phyloP scores from a whole-genome alignment of 2,113 vertebrate genomes.

The Chascanopsetta lugubris region DNA sequence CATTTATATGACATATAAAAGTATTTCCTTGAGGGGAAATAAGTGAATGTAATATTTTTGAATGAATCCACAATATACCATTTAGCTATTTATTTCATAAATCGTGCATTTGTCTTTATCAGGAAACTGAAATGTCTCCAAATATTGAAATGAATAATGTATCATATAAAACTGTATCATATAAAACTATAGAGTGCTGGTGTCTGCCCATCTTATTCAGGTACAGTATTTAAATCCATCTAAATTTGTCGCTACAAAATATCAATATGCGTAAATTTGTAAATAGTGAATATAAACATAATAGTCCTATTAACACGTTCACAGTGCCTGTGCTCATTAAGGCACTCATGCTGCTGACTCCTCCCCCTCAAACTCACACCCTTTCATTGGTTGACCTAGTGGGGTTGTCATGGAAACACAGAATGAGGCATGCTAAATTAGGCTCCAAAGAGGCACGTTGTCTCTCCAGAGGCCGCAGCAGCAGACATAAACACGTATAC shows the following conservation, averaged over 20 bases:
- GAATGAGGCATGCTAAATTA: conserved; percentile 77
- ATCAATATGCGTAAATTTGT: too few species aligned
- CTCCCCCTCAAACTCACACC: conserved; percentile 38
- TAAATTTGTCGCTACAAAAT: too few species aligned
- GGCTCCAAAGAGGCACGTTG: conserved; percentile 62
- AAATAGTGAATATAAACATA: too few species aligned
- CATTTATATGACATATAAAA: too few species aligned
- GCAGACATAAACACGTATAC: conserved; percentile 57
- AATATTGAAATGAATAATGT: background rate
- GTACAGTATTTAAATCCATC: too few species aligned
- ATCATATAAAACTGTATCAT: too few species aligned
- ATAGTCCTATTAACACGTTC: conserved; percentile 22
- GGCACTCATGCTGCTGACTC: conserved; percentile 55
- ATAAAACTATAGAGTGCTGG: too few species aligned
- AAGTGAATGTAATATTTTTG: too few species aligned
- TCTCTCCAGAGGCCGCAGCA: conserved; percentile 63
- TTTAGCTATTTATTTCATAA: too few species aligned
- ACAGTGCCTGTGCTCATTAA: conserved; percentile 52
- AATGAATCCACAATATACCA: too few species aligned
- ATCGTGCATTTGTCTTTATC: background rate
- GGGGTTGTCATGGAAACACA: conserved; percentile 80
- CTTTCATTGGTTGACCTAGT: conserved; percentile 81
- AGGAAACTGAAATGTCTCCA: background rate
- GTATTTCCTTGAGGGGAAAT: too few species aligned
- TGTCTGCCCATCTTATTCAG: too few species aligned